Base-by-base conservation (phyloP, 2,113 vertebrate genomes). In the Pleuronectes platessa region DNA sequence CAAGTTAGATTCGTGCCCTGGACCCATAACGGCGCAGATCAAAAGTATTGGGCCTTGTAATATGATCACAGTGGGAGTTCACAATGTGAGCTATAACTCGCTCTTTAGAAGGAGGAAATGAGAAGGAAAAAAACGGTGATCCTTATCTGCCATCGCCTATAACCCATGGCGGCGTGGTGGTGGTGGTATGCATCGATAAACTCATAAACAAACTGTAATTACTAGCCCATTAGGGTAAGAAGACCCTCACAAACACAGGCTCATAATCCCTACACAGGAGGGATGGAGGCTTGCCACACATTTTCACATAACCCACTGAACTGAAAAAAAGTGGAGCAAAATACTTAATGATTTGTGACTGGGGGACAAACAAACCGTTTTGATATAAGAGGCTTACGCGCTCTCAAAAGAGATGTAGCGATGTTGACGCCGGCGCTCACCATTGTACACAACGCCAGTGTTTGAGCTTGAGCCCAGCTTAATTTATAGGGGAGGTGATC, bases 121-220 rank as follows among this genome's bases (percentile, higher is more conserved):
- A 71, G 74, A 81, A 31, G 1, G 1, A 21, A 14, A 58, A 88
- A 89, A 89, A 83, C 85, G 66, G 70, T 56, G 89, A 92, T 91
- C 74, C 85, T 92, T 91, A 93, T 92, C 92, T 89, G 66, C 74
- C 78, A 59, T 88, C 70, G 90, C 92, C 92, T 85, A 86, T 86
- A 93, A 88, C 90, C 81, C 87, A 74, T 83, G 87, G 80, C 85
- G 87, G 88, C 89, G 87, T 80, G 85, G 85, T 89, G 85, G 84
- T 89, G 83, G 89, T 85, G 87, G 88, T 83, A 92, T 87, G 90
- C 92, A 91, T 92, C 80, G 88, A 92, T 91, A 90, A 92, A 93
- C 89, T 92, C 89, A 90, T 91, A 92, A 93, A 93, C 92, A 93
- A 93, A 93, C 90, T 84, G 89, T 93, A 93, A 92, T 92, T 93